phyloP scores from a whole-genome alignment of 2,113 vertebrate genomes.

The Promerops cafer region DNA sequence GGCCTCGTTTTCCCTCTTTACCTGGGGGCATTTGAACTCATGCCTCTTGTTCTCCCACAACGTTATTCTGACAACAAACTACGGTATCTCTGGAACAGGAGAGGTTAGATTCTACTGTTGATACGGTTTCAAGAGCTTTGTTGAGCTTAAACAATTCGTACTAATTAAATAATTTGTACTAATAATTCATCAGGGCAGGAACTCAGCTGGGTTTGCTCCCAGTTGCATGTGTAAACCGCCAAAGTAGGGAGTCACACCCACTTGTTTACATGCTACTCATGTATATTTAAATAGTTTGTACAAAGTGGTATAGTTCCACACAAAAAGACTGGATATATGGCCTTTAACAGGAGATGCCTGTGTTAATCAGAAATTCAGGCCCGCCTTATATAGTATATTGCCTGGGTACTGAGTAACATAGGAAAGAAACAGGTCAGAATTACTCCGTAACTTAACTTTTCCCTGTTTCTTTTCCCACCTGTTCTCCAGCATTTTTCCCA shows the following conservation, averaged over 20 bases:
- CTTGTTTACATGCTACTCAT: neutral
- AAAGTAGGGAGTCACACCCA: neutral
- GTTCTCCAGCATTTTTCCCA: neutral
- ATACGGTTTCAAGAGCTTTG: neutral
- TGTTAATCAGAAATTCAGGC: neutral
- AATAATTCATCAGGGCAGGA: neutral
- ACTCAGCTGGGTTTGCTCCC: neutral
- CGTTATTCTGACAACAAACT: neutral
- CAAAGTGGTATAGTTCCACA: neutral
- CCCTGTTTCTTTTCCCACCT: neutral
- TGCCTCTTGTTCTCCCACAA: neutral
- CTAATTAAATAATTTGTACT: neutral
- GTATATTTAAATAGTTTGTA: neutral
- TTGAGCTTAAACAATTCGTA: neutral
- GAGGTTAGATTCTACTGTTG: neutral
- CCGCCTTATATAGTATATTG: neutral
- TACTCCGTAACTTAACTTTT: neutral
- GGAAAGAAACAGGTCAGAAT: neutral
- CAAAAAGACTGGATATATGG: rapidly evolving
- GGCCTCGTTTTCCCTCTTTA: neutral
- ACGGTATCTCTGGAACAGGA: neutral
- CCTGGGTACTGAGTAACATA: neutral
- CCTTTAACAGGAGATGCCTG: neutral
- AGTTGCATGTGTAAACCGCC: neutral
- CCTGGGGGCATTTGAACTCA: neutral